Evolutionary conservation across 2,888 invertebrate genomes (phyloP).

Genomic region (Heliconius cydno): DNA sequence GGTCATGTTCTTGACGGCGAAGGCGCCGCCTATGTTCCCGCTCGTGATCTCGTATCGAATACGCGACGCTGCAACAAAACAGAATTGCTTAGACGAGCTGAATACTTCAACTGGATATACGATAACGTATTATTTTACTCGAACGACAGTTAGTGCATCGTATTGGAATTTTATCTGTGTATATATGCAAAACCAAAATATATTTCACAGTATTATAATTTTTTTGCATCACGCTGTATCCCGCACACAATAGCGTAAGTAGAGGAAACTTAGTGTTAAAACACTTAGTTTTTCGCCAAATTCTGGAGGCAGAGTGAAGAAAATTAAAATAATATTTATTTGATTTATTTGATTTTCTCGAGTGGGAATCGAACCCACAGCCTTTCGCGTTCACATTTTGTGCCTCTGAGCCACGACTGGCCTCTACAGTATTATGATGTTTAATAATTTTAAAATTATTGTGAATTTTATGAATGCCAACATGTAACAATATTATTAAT

Average conservation of each 20-base stretch:
- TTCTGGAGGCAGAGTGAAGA: no score
- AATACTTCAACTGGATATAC: conserved; percentile 28
- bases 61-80: conserved; percentile 91
- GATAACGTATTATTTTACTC: conserved; percentile 1
- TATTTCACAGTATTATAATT: no score
- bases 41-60: conserved; percentile 99
- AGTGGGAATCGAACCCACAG: no score
- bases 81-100: conserved; percentile 44
- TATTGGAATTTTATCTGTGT: not conserved
- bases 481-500: conserved; percentile 30
- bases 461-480: not conserved
- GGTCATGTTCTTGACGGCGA: conserved; percentile 99
- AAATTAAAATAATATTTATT: no score
- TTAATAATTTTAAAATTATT: not conserved
- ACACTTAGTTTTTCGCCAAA: no score
- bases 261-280: no score
- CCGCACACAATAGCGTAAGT: no score
- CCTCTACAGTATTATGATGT: not conserved
- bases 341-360: no score
- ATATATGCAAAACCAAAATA: not conserved
- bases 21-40: conserved; percentile 99
- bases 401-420: no score
- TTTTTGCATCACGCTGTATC: no score
- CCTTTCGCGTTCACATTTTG: no score
- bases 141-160: not conserved